A percentile compares a stretch with the other conserved stretches of the same genome.
These are phyloP conservation scores for Gymnopithys bicolor DNA, from an alignment of 2,797 vertebrate genomes.

Conservation along the genomic window DNA sequence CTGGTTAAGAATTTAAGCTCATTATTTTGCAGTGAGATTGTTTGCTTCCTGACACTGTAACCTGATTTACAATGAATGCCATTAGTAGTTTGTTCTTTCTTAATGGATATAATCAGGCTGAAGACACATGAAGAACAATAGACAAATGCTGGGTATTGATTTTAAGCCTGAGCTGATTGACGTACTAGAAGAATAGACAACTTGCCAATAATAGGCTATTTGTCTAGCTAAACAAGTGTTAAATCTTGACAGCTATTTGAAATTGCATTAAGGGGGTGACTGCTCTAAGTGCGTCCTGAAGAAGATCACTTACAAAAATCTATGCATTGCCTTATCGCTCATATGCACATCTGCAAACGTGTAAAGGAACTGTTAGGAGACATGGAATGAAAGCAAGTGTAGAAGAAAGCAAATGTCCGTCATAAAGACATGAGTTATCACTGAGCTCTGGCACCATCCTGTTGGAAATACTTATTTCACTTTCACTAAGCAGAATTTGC, in stretches of 20 bases:
- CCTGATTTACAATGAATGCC: conserved; percentile 32
- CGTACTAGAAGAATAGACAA: conserved; percentile 46
- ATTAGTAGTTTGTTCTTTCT: conserved; percentile 14
- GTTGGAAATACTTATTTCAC: background rate
- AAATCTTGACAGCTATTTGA: conserved; percentile 60
- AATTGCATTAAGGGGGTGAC: conserved; percentile 45
- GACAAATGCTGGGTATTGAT: conserved; percentile 58
- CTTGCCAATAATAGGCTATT: conserved; percentile 59
- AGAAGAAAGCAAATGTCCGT: background rate
- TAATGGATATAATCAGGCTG: conserved; percentile 47
- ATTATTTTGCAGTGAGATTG: conserved; percentile 40
- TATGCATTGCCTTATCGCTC: background rate
- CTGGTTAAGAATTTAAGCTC: conserved; percentile 55
- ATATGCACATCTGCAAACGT: background rate
- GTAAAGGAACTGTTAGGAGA: background rate
- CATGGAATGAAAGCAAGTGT: background rate
- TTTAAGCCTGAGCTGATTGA: conserved; percentile 60
- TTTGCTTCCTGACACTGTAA: conserved; percentile 44
- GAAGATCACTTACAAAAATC: conserved; percentile 41
- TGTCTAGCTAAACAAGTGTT: conserved; percentile 60
- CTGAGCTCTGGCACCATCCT: background rate
- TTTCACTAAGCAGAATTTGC: background rate
- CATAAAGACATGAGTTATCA: background rate
- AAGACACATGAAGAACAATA: conserved; percentile 38
- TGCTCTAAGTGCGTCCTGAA: conserved; percentile 28